These are phyloP conservation scores for Pithys albifrons DNA, from an alignment of 2,113 vertebrate genomes.

Conservation along the genomic window DNA sequence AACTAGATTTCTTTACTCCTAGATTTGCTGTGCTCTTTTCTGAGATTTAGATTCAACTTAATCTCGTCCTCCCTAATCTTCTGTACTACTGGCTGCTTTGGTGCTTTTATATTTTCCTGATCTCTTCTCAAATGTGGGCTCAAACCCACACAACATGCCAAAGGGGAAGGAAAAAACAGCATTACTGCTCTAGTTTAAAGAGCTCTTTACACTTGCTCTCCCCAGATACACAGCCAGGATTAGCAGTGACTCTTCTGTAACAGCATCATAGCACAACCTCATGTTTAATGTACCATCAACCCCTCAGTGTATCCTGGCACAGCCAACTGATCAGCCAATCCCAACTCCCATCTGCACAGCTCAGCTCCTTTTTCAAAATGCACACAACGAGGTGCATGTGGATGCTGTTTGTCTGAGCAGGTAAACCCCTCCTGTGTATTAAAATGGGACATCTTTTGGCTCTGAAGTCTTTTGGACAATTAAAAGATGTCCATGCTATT, in stretches of 20 bases:
- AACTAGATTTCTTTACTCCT: not conserved
- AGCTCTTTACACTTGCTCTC: slow-evolving; percentile 41
- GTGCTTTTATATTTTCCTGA: slow-evolving; percentile 32
- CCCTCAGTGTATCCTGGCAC: slow-evolving; percentile 38
- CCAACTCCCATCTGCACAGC: slow-evolving; percentile 4
- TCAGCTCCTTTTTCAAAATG: not conserved
- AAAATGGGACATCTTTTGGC: not conserved
- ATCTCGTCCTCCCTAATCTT: slow-evolving; percentile 36
- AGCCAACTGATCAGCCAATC: slow-evolving; percentile 41
- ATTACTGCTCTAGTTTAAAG: slow-evolving; percentile 52
- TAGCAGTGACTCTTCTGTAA: slow-evolving; percentile 46
- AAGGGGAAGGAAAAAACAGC: slow-evolving; percentile 57
- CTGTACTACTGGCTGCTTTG: slow-evolving; percentile 4
- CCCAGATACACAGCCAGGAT: slow-evolving; percentile 62
- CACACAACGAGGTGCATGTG: not conserved
- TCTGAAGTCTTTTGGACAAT: not conserved
- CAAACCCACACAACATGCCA: slow-evolving; percentile 49
- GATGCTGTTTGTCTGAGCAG: not conserved
- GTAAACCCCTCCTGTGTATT: not conserved
- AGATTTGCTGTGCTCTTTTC: not conserved
- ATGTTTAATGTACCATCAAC: slow-evolving; percentile 59
- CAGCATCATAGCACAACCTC: slow-evolving; percentile 46
- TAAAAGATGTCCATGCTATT: no score
- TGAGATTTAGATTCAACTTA: not conserved
- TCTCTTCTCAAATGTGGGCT: slow-evolving; percentile 14